Percentiles rank a stretch among this genome's conserved stretches.
Conservation (phyloP, 2,113 vertebrate genomes). For the Camelus bactrianus region DNA sequence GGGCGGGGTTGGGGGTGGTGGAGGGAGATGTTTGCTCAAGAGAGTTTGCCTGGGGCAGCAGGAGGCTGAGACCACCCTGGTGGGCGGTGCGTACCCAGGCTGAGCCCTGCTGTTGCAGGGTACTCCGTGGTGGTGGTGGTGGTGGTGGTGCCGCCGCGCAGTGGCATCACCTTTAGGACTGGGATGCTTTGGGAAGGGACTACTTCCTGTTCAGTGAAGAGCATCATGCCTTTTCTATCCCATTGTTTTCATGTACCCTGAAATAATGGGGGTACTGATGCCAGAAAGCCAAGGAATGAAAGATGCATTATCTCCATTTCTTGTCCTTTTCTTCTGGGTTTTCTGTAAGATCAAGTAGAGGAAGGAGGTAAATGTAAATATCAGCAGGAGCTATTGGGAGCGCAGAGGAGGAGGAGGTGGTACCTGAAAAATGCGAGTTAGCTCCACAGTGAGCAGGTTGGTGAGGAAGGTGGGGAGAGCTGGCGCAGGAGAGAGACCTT, state of each 20-base stretch:
- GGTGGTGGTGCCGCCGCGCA: no score
- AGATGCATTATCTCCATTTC: background rate
- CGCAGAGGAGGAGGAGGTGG: background rate
- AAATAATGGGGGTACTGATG: background rate
- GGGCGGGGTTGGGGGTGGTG: no score
- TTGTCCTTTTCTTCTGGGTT: background rate
- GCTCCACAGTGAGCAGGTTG: background rate
- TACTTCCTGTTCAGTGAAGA: background rate
- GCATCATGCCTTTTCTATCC: background rate
- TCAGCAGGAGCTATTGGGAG: background rate
- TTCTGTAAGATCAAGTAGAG: conserved; percentile 13
- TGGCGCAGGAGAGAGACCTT: background rate
- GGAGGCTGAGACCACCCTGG: background rate
- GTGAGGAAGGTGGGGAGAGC: background rate
- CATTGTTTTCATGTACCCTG: background rate
- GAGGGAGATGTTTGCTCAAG: background rate
- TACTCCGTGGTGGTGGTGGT: background rate
- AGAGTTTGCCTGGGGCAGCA: background rate
- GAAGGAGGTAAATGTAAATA: background rate
- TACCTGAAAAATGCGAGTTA: background rate
- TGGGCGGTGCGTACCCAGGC: background rate
- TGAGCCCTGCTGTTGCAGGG: background rate
- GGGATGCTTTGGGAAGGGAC: background rate
- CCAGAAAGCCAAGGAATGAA: background rate
- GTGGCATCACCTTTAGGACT: background rate